Conservation (phyloP, 2,888 invertebrate genomes). For the Micoletzkya japonica region DNA sequence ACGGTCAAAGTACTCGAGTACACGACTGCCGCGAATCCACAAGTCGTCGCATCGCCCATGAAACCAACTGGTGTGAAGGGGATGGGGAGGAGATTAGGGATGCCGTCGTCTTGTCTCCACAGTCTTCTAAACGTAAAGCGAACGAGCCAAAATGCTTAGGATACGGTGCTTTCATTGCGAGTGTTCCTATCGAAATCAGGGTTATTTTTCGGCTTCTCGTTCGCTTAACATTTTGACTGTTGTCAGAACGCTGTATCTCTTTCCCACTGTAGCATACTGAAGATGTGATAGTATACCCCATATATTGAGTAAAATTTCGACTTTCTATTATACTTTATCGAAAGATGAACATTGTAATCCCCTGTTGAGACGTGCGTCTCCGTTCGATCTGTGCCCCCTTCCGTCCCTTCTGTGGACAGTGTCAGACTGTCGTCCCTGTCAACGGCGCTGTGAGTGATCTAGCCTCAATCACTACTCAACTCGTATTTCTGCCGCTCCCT, state of each 20-base stretch:
- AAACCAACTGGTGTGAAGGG: slow-evolving; percentile 18
- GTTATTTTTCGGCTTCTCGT: too few species aligned
- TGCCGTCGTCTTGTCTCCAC: background rate
- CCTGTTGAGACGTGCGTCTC: slow-evolving; percentile 30
- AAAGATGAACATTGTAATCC: background rate
- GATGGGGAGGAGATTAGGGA: background rate
- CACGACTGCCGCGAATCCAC: slow-evolving; percentile 33
- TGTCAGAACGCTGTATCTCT: too few species aligned
- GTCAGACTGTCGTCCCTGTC: slow-evolving; percentile 46
- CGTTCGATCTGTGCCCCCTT: slow-evolving; percentile 57
- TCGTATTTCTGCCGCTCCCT: background rate
- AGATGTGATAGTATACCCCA: too few species aligned
- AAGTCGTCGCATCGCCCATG: slow-evolving; percentile 28
- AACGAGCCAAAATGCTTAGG: too few species aligned
- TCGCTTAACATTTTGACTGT: too few species aligned
- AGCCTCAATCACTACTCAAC: too few species aligned
- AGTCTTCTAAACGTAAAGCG: too few species aligned
- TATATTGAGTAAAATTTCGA: too few species aligned
- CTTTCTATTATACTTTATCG: background rate
- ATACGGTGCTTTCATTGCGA: too few species aligned
- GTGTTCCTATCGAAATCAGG: too few species aligned
- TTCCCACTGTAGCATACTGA: too few species aligned
- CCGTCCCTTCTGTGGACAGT: slow-evolving; percentile 57
- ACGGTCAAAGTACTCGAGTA: slow-evolving; percentile 35
- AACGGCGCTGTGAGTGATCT: slow-evolving; percentile 43